Evolutionary conservation across 2,797 vertebrate genomes (phyloP).

Genomic region (Pempheris klunzingeri): DNA sequence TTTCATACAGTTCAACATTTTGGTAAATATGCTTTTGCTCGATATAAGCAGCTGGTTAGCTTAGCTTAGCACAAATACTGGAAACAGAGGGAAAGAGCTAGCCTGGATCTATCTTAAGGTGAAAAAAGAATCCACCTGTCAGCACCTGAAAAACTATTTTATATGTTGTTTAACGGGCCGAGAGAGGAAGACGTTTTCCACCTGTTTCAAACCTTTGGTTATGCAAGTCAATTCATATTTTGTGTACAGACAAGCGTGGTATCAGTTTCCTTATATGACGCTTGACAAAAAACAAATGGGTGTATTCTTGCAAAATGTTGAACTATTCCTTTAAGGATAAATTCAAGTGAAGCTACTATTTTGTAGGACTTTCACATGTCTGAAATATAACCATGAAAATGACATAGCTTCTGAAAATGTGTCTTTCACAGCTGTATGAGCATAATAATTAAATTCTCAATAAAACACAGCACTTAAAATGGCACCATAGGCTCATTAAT

Average conservation of each 20-base stretch:
- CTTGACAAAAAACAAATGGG: no score
- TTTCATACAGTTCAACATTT: background rate
- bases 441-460: background rate
- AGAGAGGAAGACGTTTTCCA: no score
- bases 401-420: no score
- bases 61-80: slow-evolving; percentile 8
- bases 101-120: background rate
- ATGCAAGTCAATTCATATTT: no score
- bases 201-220: no score
- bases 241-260: no score
- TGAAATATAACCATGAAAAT: background rate
- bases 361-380: background rate
- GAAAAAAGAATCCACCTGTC: background rate
- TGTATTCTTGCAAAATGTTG: background rate
- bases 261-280: no score
- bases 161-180: no score
- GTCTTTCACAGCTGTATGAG: background rate
- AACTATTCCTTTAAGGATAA: background rate
- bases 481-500: background rate
- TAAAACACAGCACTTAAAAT: background rate
- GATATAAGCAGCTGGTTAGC: background rate
- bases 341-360: no score
- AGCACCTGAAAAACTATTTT: background rate
- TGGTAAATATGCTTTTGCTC: slow-evolving; percentile 1
- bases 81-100: background rate